Evolutionary conservation across 2,797 vertebrate genomes (phyloP).

Genomic region (Trachops cirrhosus): DNA sequence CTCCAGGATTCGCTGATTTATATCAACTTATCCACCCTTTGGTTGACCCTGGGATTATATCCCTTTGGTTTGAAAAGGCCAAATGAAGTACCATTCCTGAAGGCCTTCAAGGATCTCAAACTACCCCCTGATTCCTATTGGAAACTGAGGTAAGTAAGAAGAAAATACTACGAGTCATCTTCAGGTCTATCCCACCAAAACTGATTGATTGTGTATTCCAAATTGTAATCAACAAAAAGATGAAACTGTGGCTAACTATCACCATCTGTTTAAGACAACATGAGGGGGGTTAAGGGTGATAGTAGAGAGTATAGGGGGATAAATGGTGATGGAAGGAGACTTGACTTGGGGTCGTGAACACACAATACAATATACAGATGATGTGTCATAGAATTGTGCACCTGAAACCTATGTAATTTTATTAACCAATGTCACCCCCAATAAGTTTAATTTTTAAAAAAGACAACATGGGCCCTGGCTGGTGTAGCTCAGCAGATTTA

Average conservation of each 20-base stretch:
- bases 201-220: neutral
- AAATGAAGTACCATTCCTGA: neutral
- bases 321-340: neutral
- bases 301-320: neutral
- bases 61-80: neutral
- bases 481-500: too few relatives aligned
- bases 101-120: neutral
- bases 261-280: neutral
- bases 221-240: neutral
- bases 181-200: neutral
- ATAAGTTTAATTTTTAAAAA: neutral
- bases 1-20: neutral
- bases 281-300: neutral
- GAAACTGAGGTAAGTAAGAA: neutral
- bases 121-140: neutral
- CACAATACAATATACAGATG: neutral
- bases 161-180: neutral
- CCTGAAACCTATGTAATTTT: neutral
- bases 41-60: neutral
- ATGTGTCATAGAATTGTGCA: neutral
- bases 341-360: neutral
- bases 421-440: neutral
- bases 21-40: neutral
- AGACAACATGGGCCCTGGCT: neutral
- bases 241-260: neutral